Conservation (phyloP, 2,113 vertebrate species). For the Corythoichthys haematopterus region DNA sequence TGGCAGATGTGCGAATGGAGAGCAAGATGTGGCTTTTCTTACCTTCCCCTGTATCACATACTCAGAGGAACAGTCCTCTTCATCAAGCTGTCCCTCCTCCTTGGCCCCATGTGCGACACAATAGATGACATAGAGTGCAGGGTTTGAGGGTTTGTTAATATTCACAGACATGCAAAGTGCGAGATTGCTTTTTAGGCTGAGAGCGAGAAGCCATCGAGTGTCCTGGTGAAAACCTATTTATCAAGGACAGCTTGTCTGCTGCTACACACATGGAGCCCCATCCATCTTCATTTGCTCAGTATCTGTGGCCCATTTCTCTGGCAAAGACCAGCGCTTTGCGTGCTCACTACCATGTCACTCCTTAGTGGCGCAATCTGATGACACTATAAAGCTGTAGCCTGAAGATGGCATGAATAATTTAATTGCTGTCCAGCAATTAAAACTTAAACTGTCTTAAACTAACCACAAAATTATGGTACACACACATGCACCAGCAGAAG, state of each 20-base stretch:
- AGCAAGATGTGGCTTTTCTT: slow-evolving; percentile 20
- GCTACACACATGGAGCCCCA: slow-evolving; percentile 57
- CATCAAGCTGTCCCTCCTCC: slow-evolving; percentile 54
- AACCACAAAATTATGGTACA: background rate
- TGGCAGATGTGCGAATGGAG: slow-evolving; percentile 47
- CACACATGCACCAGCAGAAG: background rate
- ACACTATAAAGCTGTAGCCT: background rate
- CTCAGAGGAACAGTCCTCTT: slow-evolving; percentile 49
- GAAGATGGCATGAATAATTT: background rate
- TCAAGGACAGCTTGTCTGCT: slow-evolving; percentile 64
- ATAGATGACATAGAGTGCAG: slow-evolving; percentile 62
- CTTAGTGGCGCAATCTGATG: background rate
- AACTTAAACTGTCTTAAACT: background rate
- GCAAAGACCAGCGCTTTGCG: slow-evolving; percentile 33
- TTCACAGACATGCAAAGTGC: slow-evolving; percentile 71
- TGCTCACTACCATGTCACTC: slow-evolving; percentile 20
- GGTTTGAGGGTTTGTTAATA: slow-evolving; percentile 67
- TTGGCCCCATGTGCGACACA: slow-evolving; percentile 54
- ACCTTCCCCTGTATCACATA: slow-evolving; percentile 38
- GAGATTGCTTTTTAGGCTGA: slow-evolving; percentile 70
- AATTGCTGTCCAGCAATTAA: background rate
- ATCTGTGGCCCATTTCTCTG: slow-evolving; percentile 60
- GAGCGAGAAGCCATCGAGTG: slow-evolving; percentile 61
- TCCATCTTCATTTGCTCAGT: slow-evolving; percentile 67
- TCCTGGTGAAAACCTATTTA: slow-evolving; percentile 64